phyloP scores from a whole-genome alignment of 2,113 vertebrate species.

The Rhipidura dahli region DNA sequence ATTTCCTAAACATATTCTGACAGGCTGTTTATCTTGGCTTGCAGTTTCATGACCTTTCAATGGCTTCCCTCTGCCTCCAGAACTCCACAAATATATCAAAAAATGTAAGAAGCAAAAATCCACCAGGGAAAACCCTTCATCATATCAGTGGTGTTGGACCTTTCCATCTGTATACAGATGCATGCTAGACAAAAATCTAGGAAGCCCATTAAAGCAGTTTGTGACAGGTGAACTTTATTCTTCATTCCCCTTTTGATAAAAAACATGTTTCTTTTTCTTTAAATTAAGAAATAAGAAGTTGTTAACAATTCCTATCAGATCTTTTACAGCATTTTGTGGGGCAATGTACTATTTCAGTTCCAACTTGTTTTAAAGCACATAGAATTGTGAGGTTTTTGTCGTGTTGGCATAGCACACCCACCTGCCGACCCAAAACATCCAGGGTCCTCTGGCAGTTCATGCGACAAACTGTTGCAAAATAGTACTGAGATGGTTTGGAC shows the following conservation, averaged over 20 bases:
- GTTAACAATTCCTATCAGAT: not conserved
- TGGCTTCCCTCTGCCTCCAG: not conserved
- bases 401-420: not conserved
- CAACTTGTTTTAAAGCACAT: not conserved
- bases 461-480: not conserved
- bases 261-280: not conserved
- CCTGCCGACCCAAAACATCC: not conserved
- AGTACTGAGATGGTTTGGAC: not conserved
- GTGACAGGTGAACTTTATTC: not conserved
- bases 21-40: slow-evolving; percentile 26
- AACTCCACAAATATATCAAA: slow-evolving; percentile 1
- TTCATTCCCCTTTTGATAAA: not conserved
- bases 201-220: not conserved
- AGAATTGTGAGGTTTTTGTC: not conserved
- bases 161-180: not conserved
- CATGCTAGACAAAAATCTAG: not conserved
- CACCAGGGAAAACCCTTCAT: not conserved
- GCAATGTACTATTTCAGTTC: not conserved
- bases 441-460: not conserved
- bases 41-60: not conserved
- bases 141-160: not conserved
- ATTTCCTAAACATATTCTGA: slow-evolving; percentile 21
- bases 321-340: not conserved
- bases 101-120: not conserved
- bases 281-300: not conserved